Evolutionary conservation across 2,113 vertebrate genomes (phyloP).

Genomic region (Peromyscus californicus): DNA sequence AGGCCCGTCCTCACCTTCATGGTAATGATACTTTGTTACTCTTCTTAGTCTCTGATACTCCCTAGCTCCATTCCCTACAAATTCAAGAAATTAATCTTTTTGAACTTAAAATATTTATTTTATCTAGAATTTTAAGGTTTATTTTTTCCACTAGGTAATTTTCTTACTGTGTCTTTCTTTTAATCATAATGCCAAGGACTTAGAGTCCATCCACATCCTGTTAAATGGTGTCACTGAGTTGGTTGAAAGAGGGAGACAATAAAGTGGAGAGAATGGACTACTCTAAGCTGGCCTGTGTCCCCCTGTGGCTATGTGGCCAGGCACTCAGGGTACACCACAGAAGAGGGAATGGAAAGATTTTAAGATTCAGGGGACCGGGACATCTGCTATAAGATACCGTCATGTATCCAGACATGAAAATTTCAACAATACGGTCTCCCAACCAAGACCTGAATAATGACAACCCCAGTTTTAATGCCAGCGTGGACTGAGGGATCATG

Average conservation of each 20-base stretch:
- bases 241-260: not conserved
- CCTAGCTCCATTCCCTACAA: not conserved
- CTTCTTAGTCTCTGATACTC: not conserved
- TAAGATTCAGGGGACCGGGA: not conserved
- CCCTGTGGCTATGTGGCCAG: not conserved
- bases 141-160: not conserved
- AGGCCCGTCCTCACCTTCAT: not conserved
- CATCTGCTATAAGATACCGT: not conserved
- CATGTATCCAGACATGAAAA: not conserved
- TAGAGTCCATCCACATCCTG: not conserved
- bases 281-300: not conserved
- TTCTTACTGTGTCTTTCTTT: not conserved
- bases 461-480: not conserved
- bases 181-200: not conserved
- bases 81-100: not conserved
- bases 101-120: not conserved
- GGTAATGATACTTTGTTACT: not conserved
- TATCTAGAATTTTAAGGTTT: not conserved
- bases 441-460: not conserved
- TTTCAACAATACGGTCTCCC: not conserved
- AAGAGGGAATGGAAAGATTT: not conserved
- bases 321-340: not conserved
- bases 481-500: not conserved
- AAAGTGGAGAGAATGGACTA: not conserved
- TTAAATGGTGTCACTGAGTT: not conserved